These are phyloP conservation scores for Nymphicus hollandicus DNA, from an alignment of 2,113 vertebrate species.

Conservation along the genomic window DNA sequence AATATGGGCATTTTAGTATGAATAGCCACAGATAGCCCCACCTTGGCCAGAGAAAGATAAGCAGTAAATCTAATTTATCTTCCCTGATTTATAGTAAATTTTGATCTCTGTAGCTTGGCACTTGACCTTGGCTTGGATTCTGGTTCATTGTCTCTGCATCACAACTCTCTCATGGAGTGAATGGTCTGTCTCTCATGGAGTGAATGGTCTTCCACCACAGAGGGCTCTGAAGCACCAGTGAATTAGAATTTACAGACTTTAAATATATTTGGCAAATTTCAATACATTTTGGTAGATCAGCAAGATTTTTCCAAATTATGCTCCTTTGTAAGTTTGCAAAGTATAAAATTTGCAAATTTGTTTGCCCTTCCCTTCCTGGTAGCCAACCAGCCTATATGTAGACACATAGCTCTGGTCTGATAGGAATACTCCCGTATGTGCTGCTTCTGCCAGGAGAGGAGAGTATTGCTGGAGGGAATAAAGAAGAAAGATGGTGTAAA, in stretches of 20 bases:
- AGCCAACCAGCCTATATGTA: rapidly evolving
- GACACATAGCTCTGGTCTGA: neutral
- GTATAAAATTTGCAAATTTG: neutral
- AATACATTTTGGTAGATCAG: neutral
- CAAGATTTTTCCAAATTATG: neutral
- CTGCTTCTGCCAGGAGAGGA: neutral
- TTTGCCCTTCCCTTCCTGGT: neutral
- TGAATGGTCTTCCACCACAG: neutral
- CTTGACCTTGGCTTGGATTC: neutral
- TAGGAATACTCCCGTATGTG: rapidly evolving
- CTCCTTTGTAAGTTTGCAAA: neutral
- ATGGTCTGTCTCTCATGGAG: neutral
- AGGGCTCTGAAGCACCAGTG: neutral
- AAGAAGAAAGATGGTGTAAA: neutral
- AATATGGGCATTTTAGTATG: neutral
- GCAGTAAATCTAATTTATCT: neutral
- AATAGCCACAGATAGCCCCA: neutral
- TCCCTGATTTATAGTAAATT: neutral
- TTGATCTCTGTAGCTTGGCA: neutral
- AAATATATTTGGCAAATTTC: neutral
- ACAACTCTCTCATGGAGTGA: neutral
- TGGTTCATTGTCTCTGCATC: neutral
- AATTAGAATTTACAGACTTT: neutral
- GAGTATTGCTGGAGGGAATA: neutral
- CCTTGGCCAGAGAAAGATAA: neutral